Percentiles rank a stretch among this genome's conserved stretches.
phyloP scores from a whole-genome alignment of 2,797 vertebrate genomes.

The Galagoides demidoff region DNA sequence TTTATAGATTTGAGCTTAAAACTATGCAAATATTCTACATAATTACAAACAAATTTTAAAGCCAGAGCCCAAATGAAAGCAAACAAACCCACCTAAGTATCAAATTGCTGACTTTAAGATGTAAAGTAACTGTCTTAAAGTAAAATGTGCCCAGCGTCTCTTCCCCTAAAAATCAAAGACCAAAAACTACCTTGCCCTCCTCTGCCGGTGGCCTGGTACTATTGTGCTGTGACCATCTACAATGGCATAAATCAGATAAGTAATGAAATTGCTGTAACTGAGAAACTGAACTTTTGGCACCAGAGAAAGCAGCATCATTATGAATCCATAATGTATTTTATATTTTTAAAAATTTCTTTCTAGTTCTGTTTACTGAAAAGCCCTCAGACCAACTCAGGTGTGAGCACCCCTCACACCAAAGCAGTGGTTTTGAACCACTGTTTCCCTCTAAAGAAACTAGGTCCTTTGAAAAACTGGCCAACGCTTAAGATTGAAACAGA shows the following conservation, averaged over 20 bases:
- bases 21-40: neutral
- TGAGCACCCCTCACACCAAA: neutral
- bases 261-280: neutral
- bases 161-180: neutral
- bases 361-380: neutral
- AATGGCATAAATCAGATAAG: neutral
- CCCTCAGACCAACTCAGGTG: neutral
- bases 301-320: neutral
- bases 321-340: neutral
- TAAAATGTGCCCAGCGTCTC: neutral
- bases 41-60: constrained; percentile 47
- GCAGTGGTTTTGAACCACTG: neutral
- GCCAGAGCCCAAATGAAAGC: neutral
- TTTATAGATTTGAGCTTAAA: constrained; percentile 11
- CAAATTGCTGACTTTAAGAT: neutral
- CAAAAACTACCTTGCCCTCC: neutral
- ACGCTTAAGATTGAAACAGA: neutral
- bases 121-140: neutral
- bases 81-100: constrained; percentile 25
- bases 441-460: neutral
- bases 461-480: neutral
- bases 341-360: neutral
- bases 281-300: neutral
- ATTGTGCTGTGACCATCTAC: neutral
- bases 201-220: neutral